Evolutionary conservation across 2,113 vertebrate species (phyloP).

Genomic region (Oreochromis spilurus): DNA sequence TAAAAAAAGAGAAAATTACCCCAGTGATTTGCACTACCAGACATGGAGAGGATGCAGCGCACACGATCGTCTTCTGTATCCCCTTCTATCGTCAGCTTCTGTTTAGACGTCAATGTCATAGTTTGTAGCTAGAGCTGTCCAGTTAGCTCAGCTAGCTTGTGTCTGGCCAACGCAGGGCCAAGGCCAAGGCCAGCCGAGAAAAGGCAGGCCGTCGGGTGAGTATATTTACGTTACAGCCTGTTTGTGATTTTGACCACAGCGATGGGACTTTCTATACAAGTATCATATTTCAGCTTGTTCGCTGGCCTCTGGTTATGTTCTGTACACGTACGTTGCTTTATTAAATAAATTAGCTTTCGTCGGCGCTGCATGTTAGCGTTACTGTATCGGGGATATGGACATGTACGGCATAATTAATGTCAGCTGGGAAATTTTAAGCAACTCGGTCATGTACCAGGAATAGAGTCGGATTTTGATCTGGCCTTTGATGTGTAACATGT

Average conservation of each 20-base stretch:
- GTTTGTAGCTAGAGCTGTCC: conserved; percentile 42
- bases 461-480: neutral
- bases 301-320: neutral
- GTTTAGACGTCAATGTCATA: conserved; percentile 49
- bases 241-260: neutral
- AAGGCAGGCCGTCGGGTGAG: conserved; percentile 56
- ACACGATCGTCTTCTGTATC: neutral
- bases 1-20: neutral
- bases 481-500: neutral
- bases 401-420: neutral
- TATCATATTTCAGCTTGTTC: too few relatives aligned
- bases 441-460: neutral
- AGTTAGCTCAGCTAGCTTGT: conserved; percentile 50
- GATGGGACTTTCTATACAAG: neutral
- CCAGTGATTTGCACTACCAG: neutral
- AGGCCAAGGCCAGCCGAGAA: conserved; percentile 47
- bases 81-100: neutral
- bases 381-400: neutral
- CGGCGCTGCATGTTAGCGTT: neutral
- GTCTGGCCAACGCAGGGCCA: conserved; percentile 23
- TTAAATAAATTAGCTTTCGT: neutral
- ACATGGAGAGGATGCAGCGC: conserved; percentile 40
- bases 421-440: neutral
- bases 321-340: neutral
- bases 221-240: neutral